Evolutionary conservation across 1,140 invertebrate species (phyloP), one percentile per base, ranked within the genome.

Genomic region (Penaeus indicus): DNA sequence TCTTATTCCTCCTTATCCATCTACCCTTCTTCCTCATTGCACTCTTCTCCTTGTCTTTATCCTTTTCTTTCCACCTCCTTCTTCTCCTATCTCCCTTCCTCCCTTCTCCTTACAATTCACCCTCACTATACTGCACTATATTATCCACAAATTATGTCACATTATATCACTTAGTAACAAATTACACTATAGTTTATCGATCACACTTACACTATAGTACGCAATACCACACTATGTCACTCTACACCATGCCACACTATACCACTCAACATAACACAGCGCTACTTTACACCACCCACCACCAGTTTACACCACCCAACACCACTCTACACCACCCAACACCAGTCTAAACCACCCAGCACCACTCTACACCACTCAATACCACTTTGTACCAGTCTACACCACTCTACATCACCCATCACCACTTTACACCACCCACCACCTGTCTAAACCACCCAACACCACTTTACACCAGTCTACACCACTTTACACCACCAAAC

Each of bases 231-330:
- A 64, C 63, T 64, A 64, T n/a, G n/a, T 64, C 63, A 64, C 63
- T 64, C n/a, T 64, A 64, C 63, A 64, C 63, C n/a, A 64, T n/a
- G n/a, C 63, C n/a, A 64, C 63, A 64, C 63, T 64, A 64, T n/a
- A 64, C 63, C n/a, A 64, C 63, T 18, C 63, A n/a, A 64, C 63
- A 64, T n/a, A 18, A 64, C 63, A 64, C 63, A 18, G n/a, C 63
- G n/a, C 63, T 64, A 64, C 63, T 18, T n/a, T 64, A 64, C 63
- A 64, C 63, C n/a, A 64, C 63, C 16, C 63, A 18, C 16, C 63
- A 64, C 63, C n/a, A 64, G 16, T 18, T n/a, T 64, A 64, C 63
- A 64, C 63, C n/a, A 64, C 63, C 16, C 63, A 18, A 64, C 63
- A 64, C 63, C n/a, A 64, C 63, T 18, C 63, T 64, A 64, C 63